A percentile compares a stretch with the other conserved stretches of the same genome.
Conservation (phyloP, 2,888 invertebrate species). For the Ceriagrion tenellum region DNA sequence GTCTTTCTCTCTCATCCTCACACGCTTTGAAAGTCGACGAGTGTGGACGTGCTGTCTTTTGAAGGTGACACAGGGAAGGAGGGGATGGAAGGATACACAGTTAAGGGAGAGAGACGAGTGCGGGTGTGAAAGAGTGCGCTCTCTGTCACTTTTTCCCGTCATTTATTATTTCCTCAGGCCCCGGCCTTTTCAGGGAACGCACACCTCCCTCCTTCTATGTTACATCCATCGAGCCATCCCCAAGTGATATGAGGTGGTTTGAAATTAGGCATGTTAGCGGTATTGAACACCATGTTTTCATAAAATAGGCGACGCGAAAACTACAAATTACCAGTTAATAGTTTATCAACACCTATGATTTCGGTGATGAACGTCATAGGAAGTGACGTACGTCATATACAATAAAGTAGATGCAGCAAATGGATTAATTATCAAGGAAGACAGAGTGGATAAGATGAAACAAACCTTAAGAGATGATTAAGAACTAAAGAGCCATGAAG, state of each 20-base stretch:
- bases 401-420: too few species aligned
- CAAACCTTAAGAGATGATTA: too few species aligned
- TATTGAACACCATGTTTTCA: too few species aligned
- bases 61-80: neutral
- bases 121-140: neutral
- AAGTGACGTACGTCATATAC: too few species aligned
- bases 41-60: slow-evolving; percentile 21
- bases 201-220: neutral
- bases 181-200: neutral
- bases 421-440: too few species aligned
- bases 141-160: neutral
- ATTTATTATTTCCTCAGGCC: neutral
- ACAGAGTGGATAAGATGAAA: too few species aligned
- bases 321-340: too few species aligned
- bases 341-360: too few species aligned
- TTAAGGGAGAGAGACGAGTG: neutral
- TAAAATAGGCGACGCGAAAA: too few species aligned
- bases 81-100: neutral
- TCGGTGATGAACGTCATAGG: too few species aligned
- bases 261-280: neutral
- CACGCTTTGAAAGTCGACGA: neutral
- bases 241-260: neutral
- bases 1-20: neutral
- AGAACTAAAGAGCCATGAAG: too few species aligned
- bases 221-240: neutral